Conservation (phyloP, 2,797 vertebrate genomes). For the Helarctos malayanus region DNA sequence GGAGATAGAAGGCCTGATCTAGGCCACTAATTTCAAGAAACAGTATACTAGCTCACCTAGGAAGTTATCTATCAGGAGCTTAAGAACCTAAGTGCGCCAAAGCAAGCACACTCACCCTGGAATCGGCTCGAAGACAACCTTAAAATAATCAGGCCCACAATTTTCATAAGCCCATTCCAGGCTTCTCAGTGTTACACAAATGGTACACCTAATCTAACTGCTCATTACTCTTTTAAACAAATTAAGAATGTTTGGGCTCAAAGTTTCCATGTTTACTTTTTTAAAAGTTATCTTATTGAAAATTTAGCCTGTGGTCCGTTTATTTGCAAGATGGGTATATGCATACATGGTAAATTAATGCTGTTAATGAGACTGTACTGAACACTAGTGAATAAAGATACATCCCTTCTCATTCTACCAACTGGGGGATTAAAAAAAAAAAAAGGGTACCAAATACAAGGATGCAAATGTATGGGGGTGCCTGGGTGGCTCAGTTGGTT, state of each 20-base stretch:
- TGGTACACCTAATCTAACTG: not conserved
- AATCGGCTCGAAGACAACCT: not conserved
- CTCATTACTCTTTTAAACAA: constrained; percentile 38
- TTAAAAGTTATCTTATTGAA: constrained; percentile 44
- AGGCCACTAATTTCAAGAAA: constrained; percentile 78
- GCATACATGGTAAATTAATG: not conserved
- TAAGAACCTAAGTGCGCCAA: not conserved
- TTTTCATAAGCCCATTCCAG: not conserved
- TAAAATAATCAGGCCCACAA: not conserved
- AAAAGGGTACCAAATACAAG: not conserved
- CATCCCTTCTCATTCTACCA: constrained; percentile 16
- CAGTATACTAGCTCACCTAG: constrained; percentile 63
- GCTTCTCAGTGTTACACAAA: constrained; percentile 29
- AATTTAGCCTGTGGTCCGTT: not conserved
- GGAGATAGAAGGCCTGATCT: constrained; percentile 75
- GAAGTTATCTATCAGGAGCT: constrained; percentile 36
- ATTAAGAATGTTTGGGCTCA: constrained; percentile 22
- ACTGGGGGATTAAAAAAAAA: not conserved
- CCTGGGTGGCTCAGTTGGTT: not conserved
- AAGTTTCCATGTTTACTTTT: constrained; percentile 27
- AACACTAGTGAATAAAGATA: not conserved
- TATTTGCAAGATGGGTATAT: not conserved
- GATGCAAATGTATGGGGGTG: not conserved
- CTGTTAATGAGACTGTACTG: not conserved
- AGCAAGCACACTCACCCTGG: not conserved